Base-by-base conservation (phyloP, 2,888 invertebrate species). In the Pandemis corylana region DNA sequence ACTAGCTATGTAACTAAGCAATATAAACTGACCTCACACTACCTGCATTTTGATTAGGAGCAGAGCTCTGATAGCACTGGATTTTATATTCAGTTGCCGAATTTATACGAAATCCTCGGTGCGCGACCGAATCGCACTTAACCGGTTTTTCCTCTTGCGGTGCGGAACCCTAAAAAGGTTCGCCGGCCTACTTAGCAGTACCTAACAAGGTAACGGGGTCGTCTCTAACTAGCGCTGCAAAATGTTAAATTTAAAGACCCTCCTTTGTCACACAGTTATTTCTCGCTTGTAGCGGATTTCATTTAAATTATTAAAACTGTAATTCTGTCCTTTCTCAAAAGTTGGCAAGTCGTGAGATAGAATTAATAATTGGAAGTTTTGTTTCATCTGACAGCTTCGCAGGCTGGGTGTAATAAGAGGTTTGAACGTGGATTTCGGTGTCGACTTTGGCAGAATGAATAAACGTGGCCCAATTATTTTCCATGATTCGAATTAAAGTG, bases 221-320 rank as follows among this genome's bases (percentile, higher is more conserved):
- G 82, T 88, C 87, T 70, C 81, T 76, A 87, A 86, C 83, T 84
- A 78, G 72, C 79, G 78, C 81, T 79, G 83, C 88, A 79, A 89
- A 90, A 89, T 90, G 89, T 91, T 91, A 89, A 90, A 88, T 86
- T 85, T 88, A 89, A 90, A 85, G 89, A 84, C 84, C 78, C 78
- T 85, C 84, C 85, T 89, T 89, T 88, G 89, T 89, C 89, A 84
- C 76, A 66, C 72, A 75, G 79, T 82, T 81, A 83, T 80, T 78
- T 76, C 82, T 68, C 49, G 80, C 78, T 77, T 80, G 79, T 77
- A 76, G 79, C 82, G 81, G 80, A 83, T 83, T 84, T 78, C 77
- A 76, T 77, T 82, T 86, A 83, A 84, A 88, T 86, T 82, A 87
- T 87, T 84, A 84, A 86, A 81, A 83, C 81, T 80, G 83, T 84